These are phyloP conservation scores for Oeneis ivallda DNA, from an alignment of 2,888 invertebrate genomes.

Conservation along the genomic window DNA sequence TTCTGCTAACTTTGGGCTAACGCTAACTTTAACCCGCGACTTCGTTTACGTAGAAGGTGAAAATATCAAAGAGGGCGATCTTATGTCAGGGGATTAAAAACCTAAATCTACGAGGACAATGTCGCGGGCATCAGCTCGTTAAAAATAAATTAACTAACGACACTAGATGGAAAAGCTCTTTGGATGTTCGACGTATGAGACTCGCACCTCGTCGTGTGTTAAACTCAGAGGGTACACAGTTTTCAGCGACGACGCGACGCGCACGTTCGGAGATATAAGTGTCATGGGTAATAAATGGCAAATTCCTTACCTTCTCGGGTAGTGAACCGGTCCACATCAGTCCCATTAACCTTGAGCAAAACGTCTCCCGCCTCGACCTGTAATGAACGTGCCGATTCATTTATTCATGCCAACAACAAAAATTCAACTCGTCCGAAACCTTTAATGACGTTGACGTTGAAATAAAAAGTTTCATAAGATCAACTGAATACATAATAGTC, in stretches of 20 bases:
- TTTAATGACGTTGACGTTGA: background rate
- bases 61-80: too few relatives aligned
- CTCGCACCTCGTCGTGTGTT: too few relatives aligned
- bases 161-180: too few relatives aligned
- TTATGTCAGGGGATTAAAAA: too few relatives aligned
- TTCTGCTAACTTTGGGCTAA: too few relatives aligned
- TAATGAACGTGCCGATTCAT: conserved; percentile 60
- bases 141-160: too few relatives aligned
- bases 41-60: too few relatives aligned
- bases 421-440: conserved; percentile 1
- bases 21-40: too few relatives aligned
- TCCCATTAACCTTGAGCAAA: conserved; percentile 95
- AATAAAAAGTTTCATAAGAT: background rate
- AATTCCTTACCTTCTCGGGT: conserved; percentile 93
- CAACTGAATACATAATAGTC: background rate
- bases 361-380: conserved; percentile 97
- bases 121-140: too few relatives aligned
- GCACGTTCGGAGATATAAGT: conserved; percentile 49
- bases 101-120: too few relatives aligned
- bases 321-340: conserved; percentile 94
- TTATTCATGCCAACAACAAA: conserved; percentile 29
- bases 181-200: too few relatives aligned
- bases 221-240: conserved; percentile 41
- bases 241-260: conserved; percentile 15
- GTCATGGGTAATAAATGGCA: conserved; percentile 65